A percentile compares a stretch with the other conserved stretches of the same genome.
Evolutionary conservation across 2,797 vertebrate genomes (phyloP).

Genomic region (Prionace glauca): DNA sequence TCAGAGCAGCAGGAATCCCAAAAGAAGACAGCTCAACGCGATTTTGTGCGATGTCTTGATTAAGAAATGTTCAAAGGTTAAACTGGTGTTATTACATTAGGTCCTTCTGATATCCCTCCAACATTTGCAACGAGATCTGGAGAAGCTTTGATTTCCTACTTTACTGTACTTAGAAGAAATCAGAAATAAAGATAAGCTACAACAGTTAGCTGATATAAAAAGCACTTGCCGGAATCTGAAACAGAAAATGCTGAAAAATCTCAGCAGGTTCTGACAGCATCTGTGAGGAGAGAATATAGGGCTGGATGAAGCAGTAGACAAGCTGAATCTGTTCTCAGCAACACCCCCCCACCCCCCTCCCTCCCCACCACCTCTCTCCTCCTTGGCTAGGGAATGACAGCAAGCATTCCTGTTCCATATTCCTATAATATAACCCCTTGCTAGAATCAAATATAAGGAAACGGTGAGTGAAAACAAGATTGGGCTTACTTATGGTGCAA

Average conservation of each 20-base stretch:
- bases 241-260: too few species aligned
- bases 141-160: not conserved
- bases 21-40: not conserved
- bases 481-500: not conserved
- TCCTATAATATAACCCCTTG: not conserved
- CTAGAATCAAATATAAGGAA: not conserved
- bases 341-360: too few species aligned
- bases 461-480: not conserved
- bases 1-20: not conserved
- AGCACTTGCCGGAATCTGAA: too few species aligned
- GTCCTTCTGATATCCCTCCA: not conserved
- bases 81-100: not conserved
- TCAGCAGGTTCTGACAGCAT: too few species aligned
- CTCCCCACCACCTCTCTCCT: too few species aligned
- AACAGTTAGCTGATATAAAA: too few species aligned
- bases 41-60: not conserved
- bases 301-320: not conserved
- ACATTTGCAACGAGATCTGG: not conserved
- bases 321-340: not conserved
- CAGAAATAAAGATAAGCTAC: not conserved
- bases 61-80: not conserved
- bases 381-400: not conserved
- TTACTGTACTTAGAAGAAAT: not conserved
- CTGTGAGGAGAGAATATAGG: too few species aligned
- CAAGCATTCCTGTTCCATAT: not conserved